A percentile compares a stretch with the other conserved stretches of the same genome.
Evolutionary conservation across 2,888 invertebrate species (phyloP).

Genomic region (Tinea trinotella): DNA sequence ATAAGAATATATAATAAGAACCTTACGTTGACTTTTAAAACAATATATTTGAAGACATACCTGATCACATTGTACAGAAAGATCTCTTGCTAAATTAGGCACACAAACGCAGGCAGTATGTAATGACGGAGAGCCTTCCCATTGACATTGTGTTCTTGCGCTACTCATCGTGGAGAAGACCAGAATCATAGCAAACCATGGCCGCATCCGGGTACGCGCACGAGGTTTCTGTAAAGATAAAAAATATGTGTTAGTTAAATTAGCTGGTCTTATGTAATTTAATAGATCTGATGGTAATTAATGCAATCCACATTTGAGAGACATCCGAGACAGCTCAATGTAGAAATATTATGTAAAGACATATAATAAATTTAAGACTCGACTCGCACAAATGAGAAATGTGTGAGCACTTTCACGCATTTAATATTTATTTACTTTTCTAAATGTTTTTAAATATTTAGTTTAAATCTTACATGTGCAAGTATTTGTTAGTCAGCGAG

Average conservation of each 20-base stretch:
- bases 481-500: no score
- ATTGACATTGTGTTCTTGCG: constrained; percentile 83
- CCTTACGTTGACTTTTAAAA: neutral
- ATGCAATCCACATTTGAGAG: no score
- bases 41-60: constrained; percentile 36
- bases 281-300: no score
- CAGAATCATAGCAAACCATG: constrained; percentile 34
- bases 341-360: no score
- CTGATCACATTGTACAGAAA: constrained; percentile 92
- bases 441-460: no score
- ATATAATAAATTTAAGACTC: no score
- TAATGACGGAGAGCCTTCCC: constrained; percentile 82
- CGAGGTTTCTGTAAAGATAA: constrained; percentile 36
- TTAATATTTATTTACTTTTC: no score
- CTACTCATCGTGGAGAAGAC: constrained; percentile 31
- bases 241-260: neutral
- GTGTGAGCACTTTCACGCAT: no score
- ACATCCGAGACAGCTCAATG: no score
- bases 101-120: constrained; percentile 91
- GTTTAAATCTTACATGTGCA: no score
- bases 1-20: neutral
- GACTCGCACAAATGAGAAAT: no score
- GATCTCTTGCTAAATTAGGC: constrained; percentile 85
- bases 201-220: constrained; percentile 27
- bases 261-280: no score